Conservation (phyloP, 92 coral and sea anemone genomes). For the Blastomussa wellsi region DNA sequence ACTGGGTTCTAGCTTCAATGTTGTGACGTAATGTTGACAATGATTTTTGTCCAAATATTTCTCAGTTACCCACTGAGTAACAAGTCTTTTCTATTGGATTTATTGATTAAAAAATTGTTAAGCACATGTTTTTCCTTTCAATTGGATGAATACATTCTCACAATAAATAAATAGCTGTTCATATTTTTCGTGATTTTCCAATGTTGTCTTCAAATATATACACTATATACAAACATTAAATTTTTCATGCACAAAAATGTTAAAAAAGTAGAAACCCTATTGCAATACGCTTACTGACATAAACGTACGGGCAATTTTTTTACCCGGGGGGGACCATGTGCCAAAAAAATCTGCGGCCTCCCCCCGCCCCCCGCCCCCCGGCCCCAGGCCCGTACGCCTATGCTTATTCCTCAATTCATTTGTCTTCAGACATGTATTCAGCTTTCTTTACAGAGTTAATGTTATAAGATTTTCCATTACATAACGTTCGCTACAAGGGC, state of each 20-base stretch:
- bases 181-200: neutral
- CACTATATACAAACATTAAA: neutral
- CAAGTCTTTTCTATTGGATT: neutral
- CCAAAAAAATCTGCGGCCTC: too few relatives aligned
- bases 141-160: neutral
- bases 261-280: neutral
- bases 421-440: neutral
- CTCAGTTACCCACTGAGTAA: too few relatives aligned
- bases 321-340: too few relatives aligned
- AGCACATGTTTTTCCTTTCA: neutral
- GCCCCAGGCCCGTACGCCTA: too few relatives aligned
- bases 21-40: neutral
- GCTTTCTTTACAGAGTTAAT: neutral
- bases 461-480: neutral
- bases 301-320: too few relatives aligned
- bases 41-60: neutral
- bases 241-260: neutral
- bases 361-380: too few relatives aligned
- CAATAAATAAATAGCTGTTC: neutral
- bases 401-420: neutral
- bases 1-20: neutral
- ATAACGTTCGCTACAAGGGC: neutral
- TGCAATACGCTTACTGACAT: neutral
- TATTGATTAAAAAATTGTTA: neutral
- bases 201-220: neutral